These are phyloP conservation scores for Stenodema calcarata DNA, from an alignment of 2,888 invertebrate species.

Conservation along the genomic window DNA sequence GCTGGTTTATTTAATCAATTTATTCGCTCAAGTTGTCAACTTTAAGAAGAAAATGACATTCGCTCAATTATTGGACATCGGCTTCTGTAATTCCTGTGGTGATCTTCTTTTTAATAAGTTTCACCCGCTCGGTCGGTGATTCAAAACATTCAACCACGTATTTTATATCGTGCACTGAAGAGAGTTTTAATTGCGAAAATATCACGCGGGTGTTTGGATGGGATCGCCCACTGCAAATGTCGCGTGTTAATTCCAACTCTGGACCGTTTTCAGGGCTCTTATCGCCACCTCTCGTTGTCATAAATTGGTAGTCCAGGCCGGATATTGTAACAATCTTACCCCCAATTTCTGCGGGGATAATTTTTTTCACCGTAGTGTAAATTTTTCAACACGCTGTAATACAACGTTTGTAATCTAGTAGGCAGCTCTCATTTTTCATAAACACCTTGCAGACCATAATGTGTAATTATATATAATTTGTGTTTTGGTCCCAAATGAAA, in stretches of 20 bases:
- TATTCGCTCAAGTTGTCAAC: no score
- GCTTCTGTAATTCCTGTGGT: no score
- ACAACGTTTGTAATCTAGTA: neutral
- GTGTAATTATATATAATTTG: no score
- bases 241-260: neutral
- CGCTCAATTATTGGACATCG: no score
- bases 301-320: neutral
- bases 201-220: neutral
- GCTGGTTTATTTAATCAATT: no score
- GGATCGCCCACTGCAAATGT: neutral
- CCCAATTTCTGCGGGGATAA: neutral
- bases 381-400: neutral
- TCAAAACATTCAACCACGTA: neutral
- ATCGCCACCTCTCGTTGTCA: neutral
- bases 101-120: no score
- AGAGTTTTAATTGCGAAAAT: neutral
- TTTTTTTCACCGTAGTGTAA: neutral
- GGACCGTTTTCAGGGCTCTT: neutral
- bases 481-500: no score
- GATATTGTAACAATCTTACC: neutral
- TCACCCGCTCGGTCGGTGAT: neutral
- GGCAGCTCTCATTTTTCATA: neutral
- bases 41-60: no score
- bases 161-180: neutral
- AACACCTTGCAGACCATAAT: neutral